Evolutionary conservation across 2,113 vertebrate genomes (phyloP).

Genomic region (Pterocles orientalis): DNA sequence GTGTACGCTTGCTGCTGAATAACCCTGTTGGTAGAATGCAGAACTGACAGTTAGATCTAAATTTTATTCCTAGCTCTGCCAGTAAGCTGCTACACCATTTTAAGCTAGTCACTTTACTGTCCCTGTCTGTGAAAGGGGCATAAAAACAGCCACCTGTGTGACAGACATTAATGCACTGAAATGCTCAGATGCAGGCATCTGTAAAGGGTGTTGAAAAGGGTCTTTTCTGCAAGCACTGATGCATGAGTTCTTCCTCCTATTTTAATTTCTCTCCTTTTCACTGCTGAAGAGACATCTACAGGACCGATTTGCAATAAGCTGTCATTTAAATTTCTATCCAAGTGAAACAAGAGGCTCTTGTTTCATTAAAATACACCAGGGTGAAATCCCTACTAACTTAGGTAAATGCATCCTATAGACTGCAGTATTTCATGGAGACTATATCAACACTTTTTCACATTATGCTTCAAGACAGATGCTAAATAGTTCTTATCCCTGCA

Average conservation of each 20-base stretch:
- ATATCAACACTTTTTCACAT: neutral
- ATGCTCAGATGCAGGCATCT: neutral
- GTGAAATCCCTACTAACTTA: neutral
- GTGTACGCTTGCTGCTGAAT: neutral
- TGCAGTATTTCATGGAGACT: neutral
- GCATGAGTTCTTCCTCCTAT: neutral
- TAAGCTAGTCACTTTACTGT: neutral
- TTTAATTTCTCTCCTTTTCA: neutral
- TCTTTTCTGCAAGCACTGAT: neutral
- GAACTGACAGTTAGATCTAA: neutral
- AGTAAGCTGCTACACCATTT: neutral
- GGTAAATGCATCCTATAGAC: neutral
- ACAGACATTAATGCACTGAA: neutral
- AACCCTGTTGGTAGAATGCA: rapidly evolving
- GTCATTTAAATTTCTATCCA: neutral
- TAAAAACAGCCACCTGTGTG: neutral
- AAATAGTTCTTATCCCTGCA: neutral
- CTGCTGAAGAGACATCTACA: neutral
- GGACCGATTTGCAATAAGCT: neutral
- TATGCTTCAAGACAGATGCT: neutral
- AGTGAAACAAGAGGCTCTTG: neutral
- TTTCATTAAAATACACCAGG: neutral
- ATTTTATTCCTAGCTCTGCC: neutral
- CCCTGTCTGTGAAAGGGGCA: neutral
- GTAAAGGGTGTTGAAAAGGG: neutral